Percentiles rank a stretch among this genome's conserved stretches.
Evolutionary conservation across 2,797 vertebrate genomes (phyloP).

Genomic region (Tinamus major): DNA sequence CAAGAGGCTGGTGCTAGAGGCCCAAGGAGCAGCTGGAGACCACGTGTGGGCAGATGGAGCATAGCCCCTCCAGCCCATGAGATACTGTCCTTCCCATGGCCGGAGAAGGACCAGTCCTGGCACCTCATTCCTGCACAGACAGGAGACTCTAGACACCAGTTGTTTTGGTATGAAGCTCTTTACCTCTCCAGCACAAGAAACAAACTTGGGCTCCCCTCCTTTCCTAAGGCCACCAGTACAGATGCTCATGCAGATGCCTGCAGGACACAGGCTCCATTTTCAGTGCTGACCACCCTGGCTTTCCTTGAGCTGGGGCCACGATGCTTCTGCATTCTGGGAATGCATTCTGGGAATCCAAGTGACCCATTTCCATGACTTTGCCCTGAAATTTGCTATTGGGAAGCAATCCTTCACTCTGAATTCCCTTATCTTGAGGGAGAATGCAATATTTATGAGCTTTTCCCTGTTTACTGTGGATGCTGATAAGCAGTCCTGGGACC

Average conservation of each 20-base stretch:
- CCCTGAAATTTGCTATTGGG: constrained; percentile 13
- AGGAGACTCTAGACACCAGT: background rate
- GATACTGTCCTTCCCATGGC: background rate
- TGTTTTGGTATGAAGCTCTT: accelerated
- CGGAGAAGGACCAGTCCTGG: background rate
- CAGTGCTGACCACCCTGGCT: background rate
- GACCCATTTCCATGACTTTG: constrained; percentile 13
- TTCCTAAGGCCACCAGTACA: background rate
- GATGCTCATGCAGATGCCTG: background rate
- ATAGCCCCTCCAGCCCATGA: background rate
- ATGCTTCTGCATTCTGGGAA: background rate
- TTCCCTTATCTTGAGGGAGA: constrained; percentile 38
- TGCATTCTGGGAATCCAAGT: background rate
- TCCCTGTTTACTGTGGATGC: constrained; percentile 42
- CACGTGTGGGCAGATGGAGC: accelerated
- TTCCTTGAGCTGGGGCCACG: background rate
- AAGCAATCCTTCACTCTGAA: constrained; percentile 54
- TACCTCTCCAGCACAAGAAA: background rate
- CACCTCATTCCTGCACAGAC: background rate
- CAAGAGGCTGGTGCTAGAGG: accelerated
- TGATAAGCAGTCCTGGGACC: constrained; percentile 56
- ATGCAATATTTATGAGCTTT: constrained; percentile 56
- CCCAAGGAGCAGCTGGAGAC: background rate
- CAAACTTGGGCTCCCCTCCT: background rate
- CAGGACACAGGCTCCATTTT: background rate